A percentile compares a stretch with the other conserved stretches of the same genome.
Conservation (phyloP, 2,888 invertebrate genomes). For the Latheticus oryzae region DNA sequence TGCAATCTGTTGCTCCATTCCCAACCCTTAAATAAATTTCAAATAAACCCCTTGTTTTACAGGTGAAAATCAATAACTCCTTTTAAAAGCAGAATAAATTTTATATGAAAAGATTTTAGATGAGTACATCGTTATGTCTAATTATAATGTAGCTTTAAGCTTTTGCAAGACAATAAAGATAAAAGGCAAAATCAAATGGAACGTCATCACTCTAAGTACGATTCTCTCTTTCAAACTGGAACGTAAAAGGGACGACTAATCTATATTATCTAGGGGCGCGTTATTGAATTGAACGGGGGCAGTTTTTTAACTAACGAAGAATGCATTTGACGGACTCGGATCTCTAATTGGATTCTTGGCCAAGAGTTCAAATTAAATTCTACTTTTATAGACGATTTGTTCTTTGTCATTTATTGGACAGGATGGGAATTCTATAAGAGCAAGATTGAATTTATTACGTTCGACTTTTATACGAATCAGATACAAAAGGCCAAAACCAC, state of each 20-base stretch:
- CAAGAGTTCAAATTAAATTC: conserved; percentile 60
- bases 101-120: too few relatives aligned
- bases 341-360: conserved; percentile 61
- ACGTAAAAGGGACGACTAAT: conserved; percentile 22
- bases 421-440: conserved; percentile 41
- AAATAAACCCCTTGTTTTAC: conserved; percentile 8
- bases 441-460: conserved; percentile 37
- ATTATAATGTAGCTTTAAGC: conserved; percentile 10
- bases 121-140: conserved; percentile 10
- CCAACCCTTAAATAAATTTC: conserved; percentile 10
- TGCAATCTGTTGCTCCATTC: conserved; percentile 27
- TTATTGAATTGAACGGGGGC: conserved; percentile 53
- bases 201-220: conserved; percentile 1
- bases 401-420: conserved; percentile 57
- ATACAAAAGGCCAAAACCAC: conserved; percentile 27
- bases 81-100: too few relatives aligned
- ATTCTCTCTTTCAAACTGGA: conserved; percentile 10
- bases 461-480: conserved; percentile 21
- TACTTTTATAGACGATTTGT: conserved; percentile 61
- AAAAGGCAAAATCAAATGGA: conserved; percentile 6
- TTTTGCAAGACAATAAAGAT: conserved; percentile 1
- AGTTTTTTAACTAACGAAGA: conserved; percentile 58
- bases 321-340: conserved; percentile 58
- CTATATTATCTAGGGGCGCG: conserved; percentile 39
- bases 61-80: conserved; percentile 19